A percentile compares a stretch with the other conserved stretches of the same genome.
Evolutionary conservation across 2,113 vertebrate genomes (phyloP).

Genomic region (Antennarius striatus): DNA sequence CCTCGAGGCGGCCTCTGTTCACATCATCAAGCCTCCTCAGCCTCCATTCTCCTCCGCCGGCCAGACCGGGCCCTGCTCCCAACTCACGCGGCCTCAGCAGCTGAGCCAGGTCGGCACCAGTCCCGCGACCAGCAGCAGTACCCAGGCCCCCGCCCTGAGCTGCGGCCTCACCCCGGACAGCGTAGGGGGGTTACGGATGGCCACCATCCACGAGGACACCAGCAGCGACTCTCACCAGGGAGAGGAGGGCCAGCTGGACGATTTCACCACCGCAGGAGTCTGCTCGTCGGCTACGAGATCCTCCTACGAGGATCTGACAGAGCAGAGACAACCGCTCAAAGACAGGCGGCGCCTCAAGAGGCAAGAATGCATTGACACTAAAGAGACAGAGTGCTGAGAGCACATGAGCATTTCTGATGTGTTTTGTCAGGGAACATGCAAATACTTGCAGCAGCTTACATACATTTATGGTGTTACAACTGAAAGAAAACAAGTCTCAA

Average conservation of each 20-base stretch:
- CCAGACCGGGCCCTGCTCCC: slow-evolving; percentile 74
- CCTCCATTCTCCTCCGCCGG: slow-evolving; percentile 67
- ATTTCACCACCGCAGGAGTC: slow-evolving; percentile 85
- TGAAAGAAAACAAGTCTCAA: too few relatives aligned
- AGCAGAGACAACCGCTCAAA: slow-evolving; percentile 70
- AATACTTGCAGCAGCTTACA: not conserved
- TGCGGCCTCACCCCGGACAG: slow-evolving; percentile 67
- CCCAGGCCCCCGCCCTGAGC: slow-evolving; percentile 52
- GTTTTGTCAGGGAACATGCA: slow-evolving; percentile 37
- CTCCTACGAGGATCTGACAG: slow-evolving; percentile 93
- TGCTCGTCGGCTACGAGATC: slow-evolving; percentile 86
- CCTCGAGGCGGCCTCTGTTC: slow-evolving; percentile 85
- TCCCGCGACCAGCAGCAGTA: slow-evolving; percentile 41
- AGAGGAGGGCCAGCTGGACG: slow-evolving; percentile 84
- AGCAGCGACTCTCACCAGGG: slow-evolving; percentile 89
- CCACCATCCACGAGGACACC: slow-evolving; percentile 96
- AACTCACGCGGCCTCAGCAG: slow-evolving; percentile 70
- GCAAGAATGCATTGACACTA: slow-evolving; percentile 90
- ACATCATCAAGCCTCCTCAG: slow-evolving; percentile 86
- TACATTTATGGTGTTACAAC: too few relatives aligned
- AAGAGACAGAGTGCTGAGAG: slow-evolving; percentile 92
- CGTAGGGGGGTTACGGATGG: slow-evolving; percentile 85
- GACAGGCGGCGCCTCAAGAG: slow-evolving; percentile 90
- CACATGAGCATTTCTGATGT: not conserved
- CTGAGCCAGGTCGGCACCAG: slow-evolving; percentile 19